phyloP scores from a whole-genome alignment of 2,797 vertebrate genomes.

The Silurus lanzhouensis region DNA sequence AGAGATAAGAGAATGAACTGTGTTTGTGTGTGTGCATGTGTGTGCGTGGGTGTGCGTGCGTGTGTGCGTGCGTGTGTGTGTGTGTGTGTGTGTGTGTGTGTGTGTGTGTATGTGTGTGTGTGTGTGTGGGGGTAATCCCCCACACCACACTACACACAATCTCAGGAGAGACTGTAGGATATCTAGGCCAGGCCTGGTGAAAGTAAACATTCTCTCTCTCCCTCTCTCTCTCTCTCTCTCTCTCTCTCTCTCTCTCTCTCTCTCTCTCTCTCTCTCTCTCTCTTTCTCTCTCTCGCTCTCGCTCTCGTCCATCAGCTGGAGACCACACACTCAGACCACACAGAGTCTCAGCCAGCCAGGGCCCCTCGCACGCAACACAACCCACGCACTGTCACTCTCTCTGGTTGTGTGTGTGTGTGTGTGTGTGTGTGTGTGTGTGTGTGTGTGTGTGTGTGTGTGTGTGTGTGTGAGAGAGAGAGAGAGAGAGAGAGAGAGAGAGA shows the following conservation, averaged over 20 bases:
- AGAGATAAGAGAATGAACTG: conserved; percentile 3
- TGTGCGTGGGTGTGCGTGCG: background rate
- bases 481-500: background rate
- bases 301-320: conserved; percentile 80
- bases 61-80: background rate
- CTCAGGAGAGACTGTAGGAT: conserved; percentile 63
- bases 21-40: background rate
- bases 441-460: conserved; percentile 1
- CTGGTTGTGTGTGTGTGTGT: conserved; percentile 24
- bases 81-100: background rate
- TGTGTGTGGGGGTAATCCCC: conserved; percentile 20
- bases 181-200: conserved; percentile 68
- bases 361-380: conserved; percentile 86
- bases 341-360: conserved; percentile 78
- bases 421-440: conserved; percentile 27
- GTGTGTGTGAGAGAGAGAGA: background rate
- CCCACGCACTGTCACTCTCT: conserved; percentile 82
- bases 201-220: conserved; percentile 69
- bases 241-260: background rate
- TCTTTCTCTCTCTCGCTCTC: conserved; percentile 57
- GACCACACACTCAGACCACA: conserved; percentile 97
- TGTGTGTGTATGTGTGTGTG: conserved; percentile 8
- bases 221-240: conserved; percentile 30
- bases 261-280: conserved; percentile 29
- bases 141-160: conserved; percentile 10